Base-by-base conservation (phyloP, 30 jellyfish, hydroid and myxozoan genomes). In the Catostylus mosaicus region DNA sequence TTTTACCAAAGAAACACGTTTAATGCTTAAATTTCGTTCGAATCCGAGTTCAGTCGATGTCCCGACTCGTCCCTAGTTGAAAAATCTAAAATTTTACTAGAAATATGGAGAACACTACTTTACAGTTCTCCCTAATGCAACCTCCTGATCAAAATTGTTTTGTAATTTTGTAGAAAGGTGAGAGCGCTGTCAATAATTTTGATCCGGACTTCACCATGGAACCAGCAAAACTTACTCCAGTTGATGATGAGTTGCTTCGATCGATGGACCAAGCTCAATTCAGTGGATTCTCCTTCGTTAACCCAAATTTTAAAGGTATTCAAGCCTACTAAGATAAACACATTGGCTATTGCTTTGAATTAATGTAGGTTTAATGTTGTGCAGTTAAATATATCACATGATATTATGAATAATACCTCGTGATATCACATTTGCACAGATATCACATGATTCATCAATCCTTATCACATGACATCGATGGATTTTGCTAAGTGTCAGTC, bases 171-270 rank as follows among this genome's bases (percentile, higher is more conserved):
- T 65, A 95, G 99, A 95, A 95, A 88, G 96, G 95, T 22, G 89
- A 78, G 20, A 87, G 73, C 22, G 93, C 99, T 0, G 97, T 89
- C 30, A 89, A 85, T 67, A 87, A 95, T 72, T 95, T 95, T 59
- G 99, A 95, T 71, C 99, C 99, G 5, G 99, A 95, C 66, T 95
- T 95, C 90, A 95, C 99, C 34, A 95, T 95, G 99, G 99, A 95
- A 86, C 97, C 96, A 1, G 92, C 99, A 40, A 95, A 95, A 29
- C 87, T 95, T 37, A 95, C 99, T 12, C 99, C 99, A 0, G 90
- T 85, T 2, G 99, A 95, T 12, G 96, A 75, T 20, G 94, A 95
- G 8, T 56, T 95, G 26, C 90, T 95, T 32, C 65, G 80, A 29
- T 95, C 99, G 9, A 95, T 95, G 81, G 99, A 95, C 74, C 99